These are phyloP conservation scores for Trichopoda pennipes DNA, from an alignment of 2,888 invertebrate genomes.

Conservation along the genomic window DNA sequence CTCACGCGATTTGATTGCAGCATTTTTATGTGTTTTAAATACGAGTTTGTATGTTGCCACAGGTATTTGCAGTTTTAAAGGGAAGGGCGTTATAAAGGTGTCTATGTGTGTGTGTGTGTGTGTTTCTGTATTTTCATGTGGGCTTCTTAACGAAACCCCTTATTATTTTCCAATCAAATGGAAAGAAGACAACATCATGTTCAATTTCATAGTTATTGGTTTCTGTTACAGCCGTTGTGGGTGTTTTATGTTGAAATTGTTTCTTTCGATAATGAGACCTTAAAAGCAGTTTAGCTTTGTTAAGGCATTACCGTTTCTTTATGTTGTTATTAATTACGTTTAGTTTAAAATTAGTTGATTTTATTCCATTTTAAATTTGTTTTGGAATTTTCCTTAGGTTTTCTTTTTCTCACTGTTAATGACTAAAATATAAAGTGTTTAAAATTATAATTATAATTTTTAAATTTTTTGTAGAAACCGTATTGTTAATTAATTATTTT, in stretches of 20 bases:
- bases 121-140: conserved; percentile 7
- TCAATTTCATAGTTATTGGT: conserved; percentile 25
- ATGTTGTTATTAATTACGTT: background rate
- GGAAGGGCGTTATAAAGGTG: background rate
- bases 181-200: background rate
- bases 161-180: conserved; percentile 37
- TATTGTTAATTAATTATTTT: too few relatives aligned
- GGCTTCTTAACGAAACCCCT: conserved; percentile 18
- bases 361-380: background rate
- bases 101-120: background rate
- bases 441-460: too few relatives aligned
- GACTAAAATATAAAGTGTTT: too few relatives aligned
- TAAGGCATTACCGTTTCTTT: too few relatives aligned
- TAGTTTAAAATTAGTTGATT: background rate
- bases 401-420: too few relatives aligned
- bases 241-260: conserved; percentile 18
- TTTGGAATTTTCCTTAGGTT: background rate
- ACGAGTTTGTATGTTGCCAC: too few relatives aligned
- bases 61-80: background rate
- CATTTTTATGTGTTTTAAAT: background rate
- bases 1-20: conserved; percentile 37
- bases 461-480: too few relatives aligned
- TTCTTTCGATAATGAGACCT: conserved; percentile 2
- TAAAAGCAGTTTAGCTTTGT: background rate
- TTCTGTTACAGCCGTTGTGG: background rate